Base-by-base conservation (phyloP, 2,888 invertebrate species). In the Heliconius charithonia region DNA sequence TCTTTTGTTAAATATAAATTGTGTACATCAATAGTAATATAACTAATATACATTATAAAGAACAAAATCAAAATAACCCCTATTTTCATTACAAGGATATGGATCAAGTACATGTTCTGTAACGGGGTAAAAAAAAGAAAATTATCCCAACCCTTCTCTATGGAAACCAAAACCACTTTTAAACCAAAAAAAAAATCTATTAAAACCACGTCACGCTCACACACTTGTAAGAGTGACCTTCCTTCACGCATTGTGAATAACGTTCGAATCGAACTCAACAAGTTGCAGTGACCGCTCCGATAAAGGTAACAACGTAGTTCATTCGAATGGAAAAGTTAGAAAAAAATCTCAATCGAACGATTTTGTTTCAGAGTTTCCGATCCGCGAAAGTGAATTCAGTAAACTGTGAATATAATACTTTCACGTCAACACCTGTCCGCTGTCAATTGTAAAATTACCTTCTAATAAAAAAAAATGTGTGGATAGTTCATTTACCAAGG, bases 241-340 rank as follows among this genome's bases (percentile, higher is more conserved):
- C 32, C 56, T 65, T 74, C 29, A 77, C 72, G 72, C 77, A 65
- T 29, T 51, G 72, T 56, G 70, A 72, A 72, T 77, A 72, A 56
- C 77, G 65, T 72, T 56, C 56, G 63, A 37, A 56, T 72, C 16
- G 41, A 56, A 77, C 63, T 72, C 77, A 77, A 73, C 77, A 73
- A 73, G 77, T 77, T 65, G 77, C 16, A 45, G 41, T 45, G 69
- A 19, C 69, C 69, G 41, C 25, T 45, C 6, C 41, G 41, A 27
- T 69, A 45, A 16, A 69, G 41, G 69, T 41, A 69, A 9, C 67
- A 37, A 25, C 25, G 45, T 13, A 3, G 69, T 41, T 69, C 41
- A 45, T 41, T 41, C 13, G 16, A 45, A 45, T 25, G 69, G 25
- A 37, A 37, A 32, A 37, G 37, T 67, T 37, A n/a, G 66, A 32